These are phyloP conservation scores for Echeneis naucrates DNA, from an alignment of 2,797 vertebrate genomes.

Conservation along the genomic window DNA sequence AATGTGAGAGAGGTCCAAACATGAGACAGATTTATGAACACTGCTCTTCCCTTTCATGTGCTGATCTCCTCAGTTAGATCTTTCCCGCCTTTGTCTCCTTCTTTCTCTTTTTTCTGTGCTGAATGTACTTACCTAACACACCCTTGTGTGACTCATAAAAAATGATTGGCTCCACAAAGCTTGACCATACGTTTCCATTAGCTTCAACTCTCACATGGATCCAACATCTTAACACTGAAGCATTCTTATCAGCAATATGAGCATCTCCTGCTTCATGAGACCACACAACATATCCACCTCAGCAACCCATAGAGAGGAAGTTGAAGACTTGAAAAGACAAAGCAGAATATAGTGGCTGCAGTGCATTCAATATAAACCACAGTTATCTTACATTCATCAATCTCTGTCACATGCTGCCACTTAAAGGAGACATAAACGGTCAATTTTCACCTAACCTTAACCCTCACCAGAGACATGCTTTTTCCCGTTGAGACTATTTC, in stretches of 20 bases:
- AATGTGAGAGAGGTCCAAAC: conserved; percentile 32
- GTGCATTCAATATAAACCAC: conserved; percentile 1
- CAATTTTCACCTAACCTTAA: too few species aligned
- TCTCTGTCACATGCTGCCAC: conserved; percentile 14
- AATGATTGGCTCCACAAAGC: conserved; percentile 32
- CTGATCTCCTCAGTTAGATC: conserved; percentile 51
- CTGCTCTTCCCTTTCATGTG: conserved; percentile 46
- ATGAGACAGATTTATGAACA: conserved; percentile 52
- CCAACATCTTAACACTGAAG: conserved; percentile 23
- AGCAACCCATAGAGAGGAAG: neutral
- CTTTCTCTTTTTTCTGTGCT: conserved; percentile 3
- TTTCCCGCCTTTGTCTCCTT: neutral
- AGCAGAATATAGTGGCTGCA: neutral
- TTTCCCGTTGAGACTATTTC: conserved; percentile 29
- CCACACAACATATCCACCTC: conserved; percentile 10
- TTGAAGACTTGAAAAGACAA: neutral
- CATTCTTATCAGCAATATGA: conserved; percentile 34
- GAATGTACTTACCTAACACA: conserved; percentile 17
- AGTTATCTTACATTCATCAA: conserved; percentile 19
- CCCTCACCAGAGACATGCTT: conserved; percentile 12
- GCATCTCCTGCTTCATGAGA: conserved; percentile 39
- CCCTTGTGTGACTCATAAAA: conserved; percentile 36
- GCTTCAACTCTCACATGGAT: neutral
- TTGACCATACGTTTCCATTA: conserved; percentile 14
- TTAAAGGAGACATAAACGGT: conserved; percentile 17